phyloP scores from a whole-genome alignment of 1,140 invertebrate genomes.

The Panulirus ornatus region DNA sequence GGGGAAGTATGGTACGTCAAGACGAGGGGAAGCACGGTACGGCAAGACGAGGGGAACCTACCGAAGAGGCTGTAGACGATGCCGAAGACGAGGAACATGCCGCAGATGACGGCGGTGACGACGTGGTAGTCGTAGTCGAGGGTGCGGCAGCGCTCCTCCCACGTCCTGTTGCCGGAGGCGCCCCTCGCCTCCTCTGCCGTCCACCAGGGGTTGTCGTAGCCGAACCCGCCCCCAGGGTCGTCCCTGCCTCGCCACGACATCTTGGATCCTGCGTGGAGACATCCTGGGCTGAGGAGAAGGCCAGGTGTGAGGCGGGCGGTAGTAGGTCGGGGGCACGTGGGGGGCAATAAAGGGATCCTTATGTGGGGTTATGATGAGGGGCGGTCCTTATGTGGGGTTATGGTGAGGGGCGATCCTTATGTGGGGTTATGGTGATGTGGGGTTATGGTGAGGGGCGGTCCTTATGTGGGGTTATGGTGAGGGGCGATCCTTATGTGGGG shows the following conservation, averaged over 20 bases:
- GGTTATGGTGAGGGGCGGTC: not conserved
- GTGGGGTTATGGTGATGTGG: no score
- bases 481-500: not conserved
- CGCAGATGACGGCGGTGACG: constrained; percentile 80
- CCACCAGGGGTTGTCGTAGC: constrained; percentile 65
- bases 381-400: no score
- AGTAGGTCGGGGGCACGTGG: not conserved
- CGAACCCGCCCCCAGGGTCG: constrained; percentile 60
- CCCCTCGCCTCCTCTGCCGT: constrained; percentile 25
- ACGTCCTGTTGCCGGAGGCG: constrained; percentile 41
- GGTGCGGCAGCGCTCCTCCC: constrained; percentile 78
- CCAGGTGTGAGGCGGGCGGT: not conserved
- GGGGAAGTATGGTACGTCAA: no score
- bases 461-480: not conserved
- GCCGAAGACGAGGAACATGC: constrained; percentile 83
- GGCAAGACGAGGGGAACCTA: constrained; percentile 77
- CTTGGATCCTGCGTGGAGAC: constrained; percentile 41
- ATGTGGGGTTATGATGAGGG: no score
- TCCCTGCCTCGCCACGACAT: constrained; percentile 70
- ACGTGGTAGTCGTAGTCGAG: constrained; percentile 81
- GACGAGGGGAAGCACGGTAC: not conserved
- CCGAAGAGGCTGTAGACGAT: constrained; percentile 84
- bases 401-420: not conserved
- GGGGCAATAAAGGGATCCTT: not conserved
- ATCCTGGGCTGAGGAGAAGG: not conserved